Conservation (phyloP, 2,888 invertebrate species). For the Lamellibrachia columna region DNA sequence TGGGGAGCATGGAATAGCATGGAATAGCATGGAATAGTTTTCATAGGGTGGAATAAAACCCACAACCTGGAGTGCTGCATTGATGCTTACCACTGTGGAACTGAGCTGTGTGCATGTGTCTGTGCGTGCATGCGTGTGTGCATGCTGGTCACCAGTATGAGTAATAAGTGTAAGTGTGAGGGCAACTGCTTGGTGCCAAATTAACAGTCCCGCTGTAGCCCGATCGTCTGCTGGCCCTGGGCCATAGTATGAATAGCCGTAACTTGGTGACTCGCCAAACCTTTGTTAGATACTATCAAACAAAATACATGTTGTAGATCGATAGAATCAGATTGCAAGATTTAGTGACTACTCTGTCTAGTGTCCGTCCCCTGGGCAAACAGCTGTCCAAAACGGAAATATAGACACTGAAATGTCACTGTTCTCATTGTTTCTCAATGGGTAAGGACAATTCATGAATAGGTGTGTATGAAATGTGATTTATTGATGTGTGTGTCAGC, state of each 20-base stretch:
- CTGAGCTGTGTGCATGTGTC: not conserved
- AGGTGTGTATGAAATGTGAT: slow-evolving; percentile 12
- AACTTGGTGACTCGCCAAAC: not conserved
- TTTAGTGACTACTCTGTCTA: not conserved
- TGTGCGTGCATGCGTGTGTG: not conserved
- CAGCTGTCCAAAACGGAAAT: not conserved
- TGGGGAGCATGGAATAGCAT: too few species aligned
- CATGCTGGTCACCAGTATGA: not conserved
- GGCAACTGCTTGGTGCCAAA: not conserved
- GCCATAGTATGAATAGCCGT: not conserved
- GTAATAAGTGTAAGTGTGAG: not conserved
- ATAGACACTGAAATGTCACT: not conserved
- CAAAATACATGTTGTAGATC: not conserved
- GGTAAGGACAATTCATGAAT: not conserved
- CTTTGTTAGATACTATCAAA: not conserved
- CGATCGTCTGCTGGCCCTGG: not conserved
- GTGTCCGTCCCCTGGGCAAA: not conserved
- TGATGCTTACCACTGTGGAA: not conserved
- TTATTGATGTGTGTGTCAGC: not conserved
- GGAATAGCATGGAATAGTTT: too few species aligned
- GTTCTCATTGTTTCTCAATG: not conserved
- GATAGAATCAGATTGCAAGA: not conserved
- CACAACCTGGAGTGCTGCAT: not conserved
- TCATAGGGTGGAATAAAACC: too few species aligned
- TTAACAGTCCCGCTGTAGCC: not conserved